Conservation (phyloP, 2,797 vertebrate genomes). For the Galagoides demidoff region DNA sequence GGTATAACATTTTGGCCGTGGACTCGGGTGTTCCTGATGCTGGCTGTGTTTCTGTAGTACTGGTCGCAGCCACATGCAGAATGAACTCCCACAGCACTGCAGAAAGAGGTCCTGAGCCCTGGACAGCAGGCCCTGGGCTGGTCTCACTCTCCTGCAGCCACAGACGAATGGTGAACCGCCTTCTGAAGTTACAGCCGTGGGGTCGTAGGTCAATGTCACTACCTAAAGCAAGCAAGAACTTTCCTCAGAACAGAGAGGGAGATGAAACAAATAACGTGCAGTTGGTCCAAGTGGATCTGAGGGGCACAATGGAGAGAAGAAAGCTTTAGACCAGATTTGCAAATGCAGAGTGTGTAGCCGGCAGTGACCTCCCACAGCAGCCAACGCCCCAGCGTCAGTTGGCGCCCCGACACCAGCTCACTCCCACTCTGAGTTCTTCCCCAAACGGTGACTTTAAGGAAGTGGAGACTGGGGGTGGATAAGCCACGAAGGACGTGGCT, state of each 20-base stretch:
- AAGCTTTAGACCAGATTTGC: not conserved
- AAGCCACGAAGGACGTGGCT: not conserved
- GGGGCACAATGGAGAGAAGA: not conserved
- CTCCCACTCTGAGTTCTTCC: fast-evolving
- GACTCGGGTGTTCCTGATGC: too few species aligned
- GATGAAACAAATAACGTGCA: not conserved
- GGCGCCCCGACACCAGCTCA: too few species aligned
- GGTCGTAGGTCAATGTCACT: not conserved
- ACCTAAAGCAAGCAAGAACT: not conserved
- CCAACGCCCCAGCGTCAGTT: too few species aligned
- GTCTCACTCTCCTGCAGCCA: not conserved
- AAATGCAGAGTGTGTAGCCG: fast-evolving
- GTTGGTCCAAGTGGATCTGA: not conserved
- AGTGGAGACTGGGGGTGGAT: fast-evolving
- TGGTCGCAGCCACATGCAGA: not conserved
- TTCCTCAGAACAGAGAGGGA: not conserved
- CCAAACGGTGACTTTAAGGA: too few species aligned
- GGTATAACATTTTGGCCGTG: not conserved
- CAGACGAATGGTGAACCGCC: not conserved
- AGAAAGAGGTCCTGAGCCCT: fast-evolving
- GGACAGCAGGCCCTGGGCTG: not conserved
- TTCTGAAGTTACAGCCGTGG: not conserved
- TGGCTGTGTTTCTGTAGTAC: too few species aligned
- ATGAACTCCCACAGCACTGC: fast-evolving
- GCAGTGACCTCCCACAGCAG: not conserved